Percentiles rank a stretch among this genome's conserved stretches.
phyloP scores from a whole-genome alignment of 2,888 invertebrate genomes.

The Pollenia angustigena region DNA sequence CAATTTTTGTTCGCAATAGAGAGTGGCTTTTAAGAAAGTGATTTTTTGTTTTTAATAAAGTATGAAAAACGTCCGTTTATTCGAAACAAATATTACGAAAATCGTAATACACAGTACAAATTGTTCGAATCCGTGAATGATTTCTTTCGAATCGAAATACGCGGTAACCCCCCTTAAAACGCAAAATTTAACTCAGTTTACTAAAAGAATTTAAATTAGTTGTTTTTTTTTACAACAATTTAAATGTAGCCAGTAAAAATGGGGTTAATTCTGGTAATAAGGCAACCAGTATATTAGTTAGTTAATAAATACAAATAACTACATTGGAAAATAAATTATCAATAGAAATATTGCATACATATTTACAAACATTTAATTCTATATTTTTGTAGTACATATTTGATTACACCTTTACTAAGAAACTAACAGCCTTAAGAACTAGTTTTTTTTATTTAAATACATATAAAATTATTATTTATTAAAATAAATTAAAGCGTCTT shows the following conservation, averaged over 20 bases:
- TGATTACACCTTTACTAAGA: slow-evolving; percentile 22
- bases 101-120: too few species aligned
- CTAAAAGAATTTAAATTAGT: background rate
- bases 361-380: slow-evolving; percentile 43
- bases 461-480: slow-evolving; percentile 18
- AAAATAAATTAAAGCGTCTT: slow-evolving; percentile 68
- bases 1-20: too few species aligned
- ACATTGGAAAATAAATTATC: slow-evolving; percentile 66
- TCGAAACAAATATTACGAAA: too few species aligned
- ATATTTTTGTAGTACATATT: background rate
- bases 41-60: too few species aligned
- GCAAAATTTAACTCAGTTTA: slow-evolving; percentile 1
- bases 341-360: slow-evolving; percentile 26
- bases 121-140: too few species aligned
- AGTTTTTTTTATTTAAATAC: slow-evolving; percentile 13
- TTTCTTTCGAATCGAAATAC: too few species aligned
- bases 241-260: slow-evolving; percentile 22
- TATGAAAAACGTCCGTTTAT: too few species aligned
- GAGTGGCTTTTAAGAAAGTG: too few species aligned
- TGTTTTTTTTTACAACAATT: slow-evolving; percentile 1
- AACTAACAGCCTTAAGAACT: slow-evolving; percentile 62
- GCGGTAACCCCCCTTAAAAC: too few species aligned
- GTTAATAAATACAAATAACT: background rate
- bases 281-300: background rate
- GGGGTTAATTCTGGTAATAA: background rate